Conservation (phyloP, 2,888 invertebrate species). For the Agelastica alni region DNA sequence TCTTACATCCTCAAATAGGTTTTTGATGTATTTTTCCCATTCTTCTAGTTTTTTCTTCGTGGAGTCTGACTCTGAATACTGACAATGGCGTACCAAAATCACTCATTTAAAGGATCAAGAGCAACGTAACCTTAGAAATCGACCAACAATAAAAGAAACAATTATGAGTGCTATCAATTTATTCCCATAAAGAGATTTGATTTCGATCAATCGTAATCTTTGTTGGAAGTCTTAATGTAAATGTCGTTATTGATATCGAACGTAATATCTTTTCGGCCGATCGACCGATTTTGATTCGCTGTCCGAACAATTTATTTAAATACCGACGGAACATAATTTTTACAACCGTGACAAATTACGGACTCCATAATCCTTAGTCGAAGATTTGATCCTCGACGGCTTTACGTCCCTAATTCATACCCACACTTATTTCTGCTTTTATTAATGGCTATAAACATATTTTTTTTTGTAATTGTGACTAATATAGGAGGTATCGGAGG, state of each 20-base stretch:
- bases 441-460: neutral
- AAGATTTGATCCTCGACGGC: neutral
- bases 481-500: no score
- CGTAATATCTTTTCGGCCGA: neutral
- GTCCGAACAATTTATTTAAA: slow-evolving; percentile 14
- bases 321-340: slow-evolving; percentile 11
- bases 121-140: no score
- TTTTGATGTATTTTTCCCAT: no score
- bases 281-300: no score
- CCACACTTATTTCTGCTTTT: slow-evolving; percentile 1
- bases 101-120: no score
- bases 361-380: slow-evolving; percentile 17
- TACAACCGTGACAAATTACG: slow-evolving; percentile 14
- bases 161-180: neutral
- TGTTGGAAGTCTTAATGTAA: neutral
- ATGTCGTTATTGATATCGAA: neutral
- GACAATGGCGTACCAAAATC: no score
- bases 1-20: no score
- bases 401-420: neutral
- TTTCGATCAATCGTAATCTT: no score
- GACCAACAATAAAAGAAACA: no score
- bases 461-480: no score
- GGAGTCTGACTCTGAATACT: no score
- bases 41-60: no score
- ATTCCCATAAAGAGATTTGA: neutral